These are phyloP conservation scores for Mola mola DNA, from an alignment of 2,113 vertebrate species.

Conservation along the genomic window DNA sequence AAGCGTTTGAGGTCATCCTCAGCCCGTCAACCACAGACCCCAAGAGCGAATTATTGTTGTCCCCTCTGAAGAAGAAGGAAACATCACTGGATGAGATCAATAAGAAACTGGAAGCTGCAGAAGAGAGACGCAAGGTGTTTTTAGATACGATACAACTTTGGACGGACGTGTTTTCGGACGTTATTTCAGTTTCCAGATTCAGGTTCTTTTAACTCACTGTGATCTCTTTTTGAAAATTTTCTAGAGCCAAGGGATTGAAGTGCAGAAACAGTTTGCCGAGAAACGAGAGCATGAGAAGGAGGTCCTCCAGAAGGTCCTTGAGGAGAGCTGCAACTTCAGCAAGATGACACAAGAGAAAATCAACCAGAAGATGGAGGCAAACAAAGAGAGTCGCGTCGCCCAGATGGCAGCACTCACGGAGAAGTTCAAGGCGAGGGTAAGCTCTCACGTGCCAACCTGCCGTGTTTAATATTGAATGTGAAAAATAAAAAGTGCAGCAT, in stretches of 20 bases:
- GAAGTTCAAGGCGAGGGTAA: constrained; percentile 94
- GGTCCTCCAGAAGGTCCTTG: constrained; percentile 93
- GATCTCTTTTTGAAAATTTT: not conserved
- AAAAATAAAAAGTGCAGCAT: not conserved
- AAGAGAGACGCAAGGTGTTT: constrained; percentile 94
- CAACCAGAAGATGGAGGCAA: constrained; percentile 95
- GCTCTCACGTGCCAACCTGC: not conserved
- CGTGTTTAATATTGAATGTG: not conserved
- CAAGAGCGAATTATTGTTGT: constrained; percentile 89
- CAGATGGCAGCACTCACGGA: constrained; percentile 93
- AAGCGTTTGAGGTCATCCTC: constrained; percentile 95
- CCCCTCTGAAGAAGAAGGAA: constrained; percentile 92
- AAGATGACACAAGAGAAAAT: constrained; percentile 95
- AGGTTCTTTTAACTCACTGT: not conserved
- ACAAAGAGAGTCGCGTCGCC: constrained; percentile 94
- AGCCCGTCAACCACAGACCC: constrained; percentile 88
- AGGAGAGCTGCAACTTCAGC: constrained; percentile 94
- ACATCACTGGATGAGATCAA: constrained; percentile 94
- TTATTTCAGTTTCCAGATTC: not conserved
- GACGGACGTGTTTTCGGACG: not conserved
- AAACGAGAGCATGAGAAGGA: constrained; percentile 96
- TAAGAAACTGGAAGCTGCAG: constrained; percentile 93
- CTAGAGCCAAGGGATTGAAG: constrained; percentile 92
- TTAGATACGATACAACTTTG: not conserved
- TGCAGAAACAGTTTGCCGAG: constrained; percentile 93